A percentile compares a stretch with the other conserved stretches of the same genome.
phyloP scores from a whole-genome alignment of 2,797 vertebrate species.

The Clangula hyemalis region DNA sequence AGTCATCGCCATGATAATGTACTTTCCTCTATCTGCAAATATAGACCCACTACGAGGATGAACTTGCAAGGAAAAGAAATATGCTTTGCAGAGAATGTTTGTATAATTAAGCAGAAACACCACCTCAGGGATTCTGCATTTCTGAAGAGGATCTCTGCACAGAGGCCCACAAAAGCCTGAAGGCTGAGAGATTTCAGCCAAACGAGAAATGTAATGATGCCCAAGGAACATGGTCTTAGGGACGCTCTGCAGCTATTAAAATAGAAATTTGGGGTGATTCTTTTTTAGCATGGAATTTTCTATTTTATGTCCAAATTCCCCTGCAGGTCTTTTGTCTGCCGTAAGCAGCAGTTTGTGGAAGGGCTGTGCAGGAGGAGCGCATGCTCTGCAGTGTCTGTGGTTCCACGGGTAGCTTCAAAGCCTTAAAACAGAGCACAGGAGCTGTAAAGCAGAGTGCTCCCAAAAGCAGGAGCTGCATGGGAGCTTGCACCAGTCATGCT shows the following conservation, averaged over 20 bases:
- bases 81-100: conserved; percentile 48
- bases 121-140: conserved; percentile 21
- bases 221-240: background rate
- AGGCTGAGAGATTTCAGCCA: background rate
- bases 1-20: conserved; percentile 70
- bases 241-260: background rate
- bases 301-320: background rate
- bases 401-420: background rate
- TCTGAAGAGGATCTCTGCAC: background rate
- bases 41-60: conserved; percentile 24
- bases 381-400: background rate
- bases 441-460: background rate
- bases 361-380: background rate
- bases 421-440: background rate
- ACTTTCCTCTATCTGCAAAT: conserved; percentile 68
- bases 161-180: background rate
- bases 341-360: background rate
- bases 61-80: conserved; percentile 34
- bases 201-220: background rate
- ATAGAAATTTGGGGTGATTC: background rate
- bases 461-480: background rate
- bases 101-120: conserved; percentile 69
- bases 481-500: background rate
- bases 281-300: background rate
- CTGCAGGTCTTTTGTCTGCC: background rate